Base-by-base conservation (phyloP, 2,113 vertebrate species). In the Monarcha castaneiventris region DNA sequence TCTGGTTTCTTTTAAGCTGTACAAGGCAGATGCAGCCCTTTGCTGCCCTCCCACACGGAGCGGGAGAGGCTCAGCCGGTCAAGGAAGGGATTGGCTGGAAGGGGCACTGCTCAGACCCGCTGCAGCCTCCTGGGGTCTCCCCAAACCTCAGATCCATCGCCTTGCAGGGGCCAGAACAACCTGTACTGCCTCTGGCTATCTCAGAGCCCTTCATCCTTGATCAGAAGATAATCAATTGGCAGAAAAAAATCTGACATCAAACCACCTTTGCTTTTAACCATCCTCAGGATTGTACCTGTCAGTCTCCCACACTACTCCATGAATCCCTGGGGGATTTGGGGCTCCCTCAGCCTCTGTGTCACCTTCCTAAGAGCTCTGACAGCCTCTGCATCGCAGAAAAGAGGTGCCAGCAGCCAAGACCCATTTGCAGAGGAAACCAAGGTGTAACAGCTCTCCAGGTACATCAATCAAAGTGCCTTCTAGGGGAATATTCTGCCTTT, bases 391-490 rank as follows among this genome's bases (percentile, higher is more conserved):
- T 15, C n/a, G 33, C 37, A 33, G 75, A 13, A 32, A 35, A 56
- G n/a, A 78, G 75, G 61, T 83, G 49, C 54, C 79, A 68, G 67
- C 79, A 88, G 58, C 27, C 2, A 79, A 75, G 74, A 51, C 39
- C 66, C 13, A 1, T 74, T 32, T 49, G 35, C 39, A 37, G 67
- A 63, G 58, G 49, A 63, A 69, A 44, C 2, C n/a, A 52, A 87
- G 76, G 75, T 27, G 22, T 15, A 83, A 66, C 59, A 86, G 7
- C 79, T 90, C 89, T 90, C 67, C 39, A 77, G 76, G 63, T 74
- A 56, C 83, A 84, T 94, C 91, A 71, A 71, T 84, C 89, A 77
- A 84, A 88, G n/a, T 1, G 2, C 41, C 77, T 89, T 88, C 84
- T 39, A 73, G 29, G 46, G 68, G 73, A 96, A 89, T 35, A 77